These are phyloP conservation scores for Struthidea cinerea DNA, from an alignment of 2,113 vertebrate genomes.

Conservation along the genomic window DNA sequence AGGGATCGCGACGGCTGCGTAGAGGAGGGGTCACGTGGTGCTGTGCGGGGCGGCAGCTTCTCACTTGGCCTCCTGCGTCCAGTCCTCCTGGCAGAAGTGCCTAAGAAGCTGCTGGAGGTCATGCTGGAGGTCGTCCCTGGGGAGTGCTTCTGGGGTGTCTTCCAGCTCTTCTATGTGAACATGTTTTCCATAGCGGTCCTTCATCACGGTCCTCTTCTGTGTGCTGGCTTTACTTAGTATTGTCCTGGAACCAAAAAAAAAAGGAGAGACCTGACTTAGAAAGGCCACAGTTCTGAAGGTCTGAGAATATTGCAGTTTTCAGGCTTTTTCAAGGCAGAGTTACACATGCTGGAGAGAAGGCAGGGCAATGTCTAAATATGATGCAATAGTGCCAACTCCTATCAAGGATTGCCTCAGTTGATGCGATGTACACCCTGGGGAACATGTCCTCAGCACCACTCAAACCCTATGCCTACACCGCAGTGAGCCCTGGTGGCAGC, in stretches of 20 bases:
- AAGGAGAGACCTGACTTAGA: not conserved
- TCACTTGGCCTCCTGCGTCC: slow-evolving; percentile 70
- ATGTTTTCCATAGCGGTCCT: slow-evolving; percentile 81
- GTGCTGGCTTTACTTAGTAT: slow-evolving; percentile 85
- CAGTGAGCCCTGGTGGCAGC: not conserved
- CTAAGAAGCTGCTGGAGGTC: slow-evolving; percentile 88
- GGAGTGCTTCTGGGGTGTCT: slow-evolving; percentile 80
- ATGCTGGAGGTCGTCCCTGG: slow-evolving; percentile 83
- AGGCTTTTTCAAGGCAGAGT: not conserved
- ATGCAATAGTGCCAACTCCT: too few species aligned
- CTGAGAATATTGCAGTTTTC: too few species aligned
- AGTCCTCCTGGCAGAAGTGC: slow-evolving; percentile 80
- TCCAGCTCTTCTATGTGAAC: slow-evolving; percentile 86
- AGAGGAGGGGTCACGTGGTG: slow-evolving; percentile 32
- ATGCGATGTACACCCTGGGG: not conserved
- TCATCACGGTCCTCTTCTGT: slow-evolving; percentile 94
- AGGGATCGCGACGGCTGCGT: not conserved
- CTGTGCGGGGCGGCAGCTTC: slow-evolving; percentile 55
- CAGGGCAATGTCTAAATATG: not conserved
- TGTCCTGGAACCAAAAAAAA: slow-evolving; percentile 71
- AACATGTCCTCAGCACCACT: not conserved
- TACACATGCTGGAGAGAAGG: not conserved
- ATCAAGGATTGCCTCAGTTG: not conserved
- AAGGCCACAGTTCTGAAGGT: not conserved
- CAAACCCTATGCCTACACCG: not conserved